Conservation (phyloP, 2,113 vertebrate genomes). For the Carlito syrichta region DNA sequence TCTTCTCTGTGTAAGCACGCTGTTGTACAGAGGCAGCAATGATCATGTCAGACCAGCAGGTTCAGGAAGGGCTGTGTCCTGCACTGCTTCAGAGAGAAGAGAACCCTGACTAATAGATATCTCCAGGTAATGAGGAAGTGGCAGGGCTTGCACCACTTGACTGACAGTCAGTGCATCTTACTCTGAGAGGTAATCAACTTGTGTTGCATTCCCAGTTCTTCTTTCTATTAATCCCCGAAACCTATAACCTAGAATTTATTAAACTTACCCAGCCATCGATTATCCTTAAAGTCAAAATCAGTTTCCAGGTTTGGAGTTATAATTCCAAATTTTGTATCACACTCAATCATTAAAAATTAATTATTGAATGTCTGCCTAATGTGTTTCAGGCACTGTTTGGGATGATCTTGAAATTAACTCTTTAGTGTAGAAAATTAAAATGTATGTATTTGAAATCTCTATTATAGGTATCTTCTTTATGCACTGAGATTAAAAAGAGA, state of each 20-base stretch:
- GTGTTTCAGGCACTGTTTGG: not conserved
- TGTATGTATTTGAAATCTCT: not conserved
- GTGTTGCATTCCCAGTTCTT: not conserved
- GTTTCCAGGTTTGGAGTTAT: not conserved
- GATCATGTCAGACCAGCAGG: not conserved
- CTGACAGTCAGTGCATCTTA: not conserved
- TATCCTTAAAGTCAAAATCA: not conserved
- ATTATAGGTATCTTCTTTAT: not conserved
- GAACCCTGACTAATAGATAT: not conserved
- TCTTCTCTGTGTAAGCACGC: not conserved
- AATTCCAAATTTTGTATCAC: not conserved
- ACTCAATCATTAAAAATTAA: not conserved
- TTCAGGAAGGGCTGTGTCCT: not conserved
- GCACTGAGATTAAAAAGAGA: conserved; percentile 13
- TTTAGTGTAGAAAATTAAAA: not conserved
- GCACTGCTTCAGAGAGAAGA: not conserved
- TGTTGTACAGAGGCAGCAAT: not conserved
- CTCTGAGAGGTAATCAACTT: not conserved
- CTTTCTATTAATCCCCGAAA: not conserved
- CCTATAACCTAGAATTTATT: not conserved
- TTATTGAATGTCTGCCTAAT: not conserved
- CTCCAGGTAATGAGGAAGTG: not conserved
- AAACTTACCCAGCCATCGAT: not conserved
- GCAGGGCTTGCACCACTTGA: not conserved
- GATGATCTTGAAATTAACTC: not conserved